A percentile compares a stretch with the other conserved stretches of the same genome.
Conservation (phyloP, 2,113 vertebrate species). For the Catharus fuscescens region DNA sequence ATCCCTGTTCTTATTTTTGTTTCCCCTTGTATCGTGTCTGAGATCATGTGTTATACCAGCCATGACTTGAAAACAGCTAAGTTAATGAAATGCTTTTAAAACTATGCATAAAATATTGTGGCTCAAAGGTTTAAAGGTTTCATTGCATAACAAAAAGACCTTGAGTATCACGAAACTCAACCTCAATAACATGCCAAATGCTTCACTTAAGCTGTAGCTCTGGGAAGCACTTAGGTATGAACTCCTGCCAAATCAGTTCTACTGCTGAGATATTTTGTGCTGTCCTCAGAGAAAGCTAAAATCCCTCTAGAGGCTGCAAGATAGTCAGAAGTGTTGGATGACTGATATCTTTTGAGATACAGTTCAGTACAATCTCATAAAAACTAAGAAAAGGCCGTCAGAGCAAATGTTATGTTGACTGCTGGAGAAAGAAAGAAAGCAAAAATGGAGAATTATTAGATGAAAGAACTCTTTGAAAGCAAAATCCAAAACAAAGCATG, state of each 20-base stretch:
- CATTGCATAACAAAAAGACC: background rate
- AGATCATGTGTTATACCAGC: background rate
- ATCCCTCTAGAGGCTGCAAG: background rate
- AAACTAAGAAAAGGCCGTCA: background rate
- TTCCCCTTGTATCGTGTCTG: background rate
- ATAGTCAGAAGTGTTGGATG: background rate
- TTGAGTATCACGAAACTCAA: background rate
- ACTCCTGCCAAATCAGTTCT: background rate
- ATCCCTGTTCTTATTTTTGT: background rate
- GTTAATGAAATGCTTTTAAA: background rate
- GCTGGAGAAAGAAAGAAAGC: background rate
- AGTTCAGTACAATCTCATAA: background rate
- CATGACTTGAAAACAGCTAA: background rate
- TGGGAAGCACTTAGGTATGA: background rate
- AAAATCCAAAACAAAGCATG: background rate
- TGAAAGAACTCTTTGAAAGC: background rate
- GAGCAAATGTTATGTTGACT: background rate
- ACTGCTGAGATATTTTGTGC: background rate
- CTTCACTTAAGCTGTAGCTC: background rate
- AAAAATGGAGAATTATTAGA: background rate
- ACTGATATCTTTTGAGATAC: background rate
- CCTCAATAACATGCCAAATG: background rate
- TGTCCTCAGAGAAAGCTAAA: background rate
- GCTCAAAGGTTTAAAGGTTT: background rate
- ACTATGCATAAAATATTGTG: background rate